These are phyloP conservation scores for Psettodes erumei DNA, from an alignment of 2,113 vertebrate genomes.

Conservation along the genomic window DNA sequence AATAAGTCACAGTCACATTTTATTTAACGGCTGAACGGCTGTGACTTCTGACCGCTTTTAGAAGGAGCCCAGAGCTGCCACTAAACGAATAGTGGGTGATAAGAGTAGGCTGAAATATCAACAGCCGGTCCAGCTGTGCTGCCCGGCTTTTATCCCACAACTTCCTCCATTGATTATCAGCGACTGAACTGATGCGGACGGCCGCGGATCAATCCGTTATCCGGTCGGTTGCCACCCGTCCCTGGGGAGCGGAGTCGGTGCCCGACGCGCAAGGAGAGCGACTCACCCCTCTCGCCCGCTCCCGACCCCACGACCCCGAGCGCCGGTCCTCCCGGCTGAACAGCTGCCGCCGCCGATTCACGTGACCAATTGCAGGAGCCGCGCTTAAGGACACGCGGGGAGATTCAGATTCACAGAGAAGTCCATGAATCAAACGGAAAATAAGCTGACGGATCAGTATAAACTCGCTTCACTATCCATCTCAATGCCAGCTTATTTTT, in stretches of 20 bases:
- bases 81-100: slow-evolving; percentile 30
- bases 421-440: slow-evolving; percentile 14
- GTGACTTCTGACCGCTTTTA: slow-evolving; percentile 44
- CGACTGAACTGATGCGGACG: slow-evolving; percentile 8
- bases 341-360: slow-evolving; percentile 36
- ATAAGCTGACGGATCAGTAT: slow-evolving; percentile 13
- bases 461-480: slow-evolving; percentile 17
- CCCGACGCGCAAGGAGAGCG: slow-evolving; percentile 7
- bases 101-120: slow-evolving; percentile 33
- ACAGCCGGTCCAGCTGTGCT: slow-evolving; percentile 32
- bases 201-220: slow-evolving; percentile 42
- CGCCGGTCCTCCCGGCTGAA: slow-evolving; percentile 8
- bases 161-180: slow-evolving; percentile 57
- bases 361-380: slow-evolving; percentile 21
- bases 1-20: slow-evolving; percentile 45
- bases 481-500: not conserved
- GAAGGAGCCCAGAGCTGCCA: slow-evolving; percentile 17
- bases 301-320: slow-evolving; percentile 1
- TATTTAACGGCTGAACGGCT: slow-evolving; percentile 55
- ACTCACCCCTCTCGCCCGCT: slow-evolving; percentile 6
- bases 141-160: slow-evolving; percentile 42
- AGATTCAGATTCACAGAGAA: slow-evolving; percentile 3
- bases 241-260: slow-evolving; percentile 31
- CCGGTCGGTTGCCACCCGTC: slow-evolving; percentile 17
- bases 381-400: slow-evolving; percentile 13